Base-by-base conservation (phyloP, 2,797 vertebrate genomes). In the Danio albolineatus region DNA sequence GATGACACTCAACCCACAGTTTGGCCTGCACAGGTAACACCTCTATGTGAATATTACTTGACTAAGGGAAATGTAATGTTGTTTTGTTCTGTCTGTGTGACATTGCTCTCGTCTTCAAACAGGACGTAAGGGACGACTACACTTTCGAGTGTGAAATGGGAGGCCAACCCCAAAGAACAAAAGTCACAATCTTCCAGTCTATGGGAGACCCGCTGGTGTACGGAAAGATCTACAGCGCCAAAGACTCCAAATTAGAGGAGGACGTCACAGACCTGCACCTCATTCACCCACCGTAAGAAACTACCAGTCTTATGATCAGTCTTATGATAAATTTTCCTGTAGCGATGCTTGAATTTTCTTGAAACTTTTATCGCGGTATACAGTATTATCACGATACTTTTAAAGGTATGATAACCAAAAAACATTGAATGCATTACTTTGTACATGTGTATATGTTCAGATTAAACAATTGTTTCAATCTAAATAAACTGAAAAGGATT, bases 61-160 rank as follows among this genome's bases (percentile, higher is more conserved):
- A n/a, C n/a, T n/a, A n/a, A n/a, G n/a, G n/a, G n/a, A n/a, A n/a
- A n/a, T n/a, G n/a, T n/a, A n/a, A n/a, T n/a, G 17, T 39, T 76
- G 56, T 60, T 54, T 79, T 85, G 83, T 87, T 19, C 4, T 10
- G 8, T 44, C 13, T 49, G 2, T 61, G 67, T 8, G 14, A 4
- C 5, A 5, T 8, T 8, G 13, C 4, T 2, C 74, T 43, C 28
- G 1, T 48, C 10, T 53, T 71, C 78, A 85, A 75, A 82, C 87
- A 99, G 98, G 98, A 98, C 87, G 88, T 97, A 61, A 94, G 97
- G 87, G 97, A 98, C 80, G 97, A 99, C 89, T 99, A 98, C 87
- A 92, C 96, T 6, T 99, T 99, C 92, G 98, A 99, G 92, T 97
- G 95, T 91, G 98, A 99, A 93, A 94, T 95, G 56, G 95, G 96